phyloP scores from a whole-genome alignment of 1,140 invertebrate genomes.

The Oscheius sp. region DNA sequence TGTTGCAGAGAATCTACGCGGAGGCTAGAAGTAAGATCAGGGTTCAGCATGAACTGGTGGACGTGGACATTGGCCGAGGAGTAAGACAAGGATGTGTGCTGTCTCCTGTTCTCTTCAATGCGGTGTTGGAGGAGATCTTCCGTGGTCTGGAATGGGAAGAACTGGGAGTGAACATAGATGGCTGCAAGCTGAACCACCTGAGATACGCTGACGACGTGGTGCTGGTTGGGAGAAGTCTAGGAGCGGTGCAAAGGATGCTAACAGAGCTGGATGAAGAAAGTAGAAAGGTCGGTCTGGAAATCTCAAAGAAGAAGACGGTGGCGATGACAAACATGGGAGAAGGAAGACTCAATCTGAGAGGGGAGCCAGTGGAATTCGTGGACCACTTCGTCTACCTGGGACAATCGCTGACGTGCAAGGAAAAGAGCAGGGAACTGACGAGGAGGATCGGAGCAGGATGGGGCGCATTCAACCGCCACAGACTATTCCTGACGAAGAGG shows the following conservation, averaged over 20 bases:
- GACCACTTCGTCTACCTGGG: neutral
- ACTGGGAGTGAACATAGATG: slow-evolving; percentile 27
- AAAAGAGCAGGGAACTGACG: neutral
- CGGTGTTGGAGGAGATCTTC: slow-evolving; percentile 5
- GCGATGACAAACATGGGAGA: slow-evolving; percentile 27
- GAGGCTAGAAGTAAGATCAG: neutral
- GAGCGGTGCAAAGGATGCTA: slow-evolving; percentile 3
- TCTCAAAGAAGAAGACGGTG: slow-evolving; percentile 37
- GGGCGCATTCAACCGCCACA: neutral
- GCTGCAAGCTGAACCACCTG: slow-evolving; percentile 12
- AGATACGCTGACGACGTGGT: slow-evolving; percentile 39
- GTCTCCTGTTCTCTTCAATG: slow-evolving; percentile 37
- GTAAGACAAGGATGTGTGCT: slow-evolving; percentile 42
- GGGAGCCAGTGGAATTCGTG: neutral
- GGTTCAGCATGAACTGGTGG: no score
- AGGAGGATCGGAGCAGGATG: neutral
- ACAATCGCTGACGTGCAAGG: neutral
- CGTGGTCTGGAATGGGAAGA: slow-evolving; percentile 28
- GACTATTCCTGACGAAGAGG: neutral
- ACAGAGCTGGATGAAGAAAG: neutral
- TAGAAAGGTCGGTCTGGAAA: slow-evolving; percentile 23
- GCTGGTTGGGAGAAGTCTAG: neutral
- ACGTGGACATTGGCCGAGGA: slow-evolving; percentile 13
- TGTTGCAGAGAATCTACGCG: neutral
- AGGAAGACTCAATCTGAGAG: neutral